Evolutionary conservation across 2,113 vertebrate species (phyloP), one percentile per base, ranked within the genome.

Genomic region (Tamias sibiricus): DNA sequence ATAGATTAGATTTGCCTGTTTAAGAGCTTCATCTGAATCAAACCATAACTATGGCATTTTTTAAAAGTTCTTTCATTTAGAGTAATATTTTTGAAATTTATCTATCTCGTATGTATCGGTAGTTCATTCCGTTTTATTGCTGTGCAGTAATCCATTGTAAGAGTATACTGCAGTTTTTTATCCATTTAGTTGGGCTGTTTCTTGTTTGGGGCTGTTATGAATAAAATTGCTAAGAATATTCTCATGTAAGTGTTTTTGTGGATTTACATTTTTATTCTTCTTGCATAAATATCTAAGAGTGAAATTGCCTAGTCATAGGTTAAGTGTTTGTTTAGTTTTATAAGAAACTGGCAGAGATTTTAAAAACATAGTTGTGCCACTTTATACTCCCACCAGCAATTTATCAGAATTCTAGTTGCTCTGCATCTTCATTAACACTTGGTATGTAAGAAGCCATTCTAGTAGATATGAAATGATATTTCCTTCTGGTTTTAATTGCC

Each of bases 241-340:
- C 62, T 94, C 80, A 54, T 52, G 85, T n/a, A 80, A 49, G 64
- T 82, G 32, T 91, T 94, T 87, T 88, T 74, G 86, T 95, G 52
- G 81, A 97, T 96, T 97, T 94, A 66, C 54, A 83, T 92, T 95
- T 96, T 95, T 89, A n/a, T 95, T 97, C 93, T 82, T 96, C 76
- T 80, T 95, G 76, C 76, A 80, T 85, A 91, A 97, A 93, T 90
- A 95, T 75, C 87, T 80, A 94, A 76, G 30, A 96, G 54, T 92
- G 62, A 95, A 95, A 96, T 82, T 72, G 92, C 80, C 91, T 91
- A 88, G 94, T 95, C 92, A 83, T 89, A 82, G 74, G 89, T 54
- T 68, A 97, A 81, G 82, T 88, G 59, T 66, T 90, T 85, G 59
- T 71, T 96, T 85, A 66, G 17, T 88, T 95, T 96, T 90, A 14